Base-by-base conservation (phyloP, 2,797 vertebrate genomes). In the Hemibagrus guttatus region DNA sequence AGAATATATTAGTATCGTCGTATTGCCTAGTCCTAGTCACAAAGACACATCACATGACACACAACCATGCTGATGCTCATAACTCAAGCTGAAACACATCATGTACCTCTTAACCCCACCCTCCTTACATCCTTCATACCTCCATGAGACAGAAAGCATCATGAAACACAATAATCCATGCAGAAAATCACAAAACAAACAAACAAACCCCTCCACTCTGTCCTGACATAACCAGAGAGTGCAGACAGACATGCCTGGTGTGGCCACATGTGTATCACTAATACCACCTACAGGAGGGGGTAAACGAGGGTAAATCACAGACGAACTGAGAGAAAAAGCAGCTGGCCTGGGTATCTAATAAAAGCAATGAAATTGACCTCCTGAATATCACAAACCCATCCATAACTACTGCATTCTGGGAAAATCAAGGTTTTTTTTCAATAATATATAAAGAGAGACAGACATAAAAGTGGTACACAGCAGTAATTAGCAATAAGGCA, bases 291-390 rank as follows among this genome's bases (percentile, higher is more conserved):
- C 88, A 85, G 46, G 39, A 86, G 83, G 71, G 63, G 58, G 78
- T 61, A 83, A 46, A 87, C 66, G 39, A 86, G 64, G 42, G 58
- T 84, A 83, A 87, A 88, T 80, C 42, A 63, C 58, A 63, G 13
- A 81, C 8, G 23, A n/a, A 63, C n/a, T 21, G 42, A 85, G 75
- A 87, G 39, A 28, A 87, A 81, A 49, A 26, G 26, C 6, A 4
- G 3, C 23, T 28, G 59, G 16, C 23, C 35, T 21, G 42, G 66
- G 58, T 14, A 61, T 87, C 46, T 83, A 87, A 90, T 87, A 85
- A 83, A 6, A 11, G 52, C 84, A 86, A 90, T 90, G 75, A 87
- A 72, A 86, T 49, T 5, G 74, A 84, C 85, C 81, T 78, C 79
- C 82, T 58, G 78, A 59, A 76, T 28, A 85, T 83, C 85, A 86